These are phyloP conservation scores for Wiebesia pumilae DNA, from an alignment of 1,140 invertebrate species.

Conservation along the genomic window DNA sequence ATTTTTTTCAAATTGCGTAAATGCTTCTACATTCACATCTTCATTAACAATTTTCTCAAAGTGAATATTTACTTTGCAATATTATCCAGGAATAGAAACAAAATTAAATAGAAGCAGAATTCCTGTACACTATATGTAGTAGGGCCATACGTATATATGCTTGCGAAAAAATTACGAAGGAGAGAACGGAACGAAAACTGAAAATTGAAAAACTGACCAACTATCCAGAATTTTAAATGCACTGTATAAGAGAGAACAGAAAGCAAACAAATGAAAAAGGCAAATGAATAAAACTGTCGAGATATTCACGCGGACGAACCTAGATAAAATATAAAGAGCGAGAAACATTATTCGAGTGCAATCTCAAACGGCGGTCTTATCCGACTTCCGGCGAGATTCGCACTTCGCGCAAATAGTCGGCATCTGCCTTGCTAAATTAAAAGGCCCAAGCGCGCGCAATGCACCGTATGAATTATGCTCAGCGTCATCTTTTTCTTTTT, in stretches of 20 bases:
- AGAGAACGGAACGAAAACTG: not conserved
- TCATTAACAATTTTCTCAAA: too few species aligned
- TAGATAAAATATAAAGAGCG: not conserved
- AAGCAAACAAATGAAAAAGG: constrained; percentile 13
- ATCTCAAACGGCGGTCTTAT: not conserved
- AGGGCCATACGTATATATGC: too few species aligned
- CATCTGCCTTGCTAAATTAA: constrained; percentile 44
- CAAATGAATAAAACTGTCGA: not conserved
- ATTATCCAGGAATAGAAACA: too few species aligned
- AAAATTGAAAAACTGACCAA: constrained; percentile 26
- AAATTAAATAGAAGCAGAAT: too few species aligned
- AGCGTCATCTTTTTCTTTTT: constrained; percentile 24
- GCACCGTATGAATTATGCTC: constrained; percentile 40
- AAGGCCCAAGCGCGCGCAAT: constrained; percentile 17
- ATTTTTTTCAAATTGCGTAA: not conserved
- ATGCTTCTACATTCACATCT: too few species aligned
- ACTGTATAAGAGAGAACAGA: not conserved
- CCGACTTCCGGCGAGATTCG: constrained; percentile 12
- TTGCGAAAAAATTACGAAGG: not conserved
- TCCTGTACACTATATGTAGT: too few species aligned
- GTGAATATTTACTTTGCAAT: too few species aligned
- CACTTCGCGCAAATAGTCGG: not conserved
- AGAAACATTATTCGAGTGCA: not conserved
- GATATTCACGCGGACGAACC: not conserved
- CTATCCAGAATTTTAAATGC: not conserved